Evolutionary conservation across 2,113 vertebrate species (phyloP).

Genomic region (Origma solitaria): DNA sequence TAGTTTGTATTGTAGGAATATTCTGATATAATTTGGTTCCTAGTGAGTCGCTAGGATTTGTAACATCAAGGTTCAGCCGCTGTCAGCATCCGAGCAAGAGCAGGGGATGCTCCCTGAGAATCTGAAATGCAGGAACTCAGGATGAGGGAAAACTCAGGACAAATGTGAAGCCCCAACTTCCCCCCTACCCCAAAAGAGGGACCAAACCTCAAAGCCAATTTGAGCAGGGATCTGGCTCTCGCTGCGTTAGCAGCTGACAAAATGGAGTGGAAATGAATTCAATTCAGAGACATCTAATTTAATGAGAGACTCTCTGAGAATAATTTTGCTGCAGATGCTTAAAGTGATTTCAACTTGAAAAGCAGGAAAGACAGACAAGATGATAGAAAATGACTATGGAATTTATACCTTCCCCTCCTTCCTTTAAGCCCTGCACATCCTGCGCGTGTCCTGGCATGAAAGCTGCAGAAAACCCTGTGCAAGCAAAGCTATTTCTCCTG

Average conservation of each 20-base stretch:
- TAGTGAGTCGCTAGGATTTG: background rate
- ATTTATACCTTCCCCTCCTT: conserved; percentile 1
- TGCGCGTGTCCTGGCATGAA: background rate
- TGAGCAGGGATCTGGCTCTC: background rate
- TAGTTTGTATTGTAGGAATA: background rate
- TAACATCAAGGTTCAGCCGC: background rate
- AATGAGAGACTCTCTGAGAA: conserved; percentile 40
- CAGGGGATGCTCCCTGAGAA: background rate
- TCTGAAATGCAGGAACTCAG: accelerated
- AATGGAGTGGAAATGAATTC: conserved; percentile 38
- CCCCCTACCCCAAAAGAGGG: accelerated
- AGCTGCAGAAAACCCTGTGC: background rate
- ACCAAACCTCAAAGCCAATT: background rate
- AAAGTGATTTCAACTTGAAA: conserved; percentile 42
- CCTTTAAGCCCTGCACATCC: background rate
- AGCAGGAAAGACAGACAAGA: conserved; percentile 22
- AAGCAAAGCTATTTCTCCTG: background rate
- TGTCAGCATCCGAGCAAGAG: background rate
- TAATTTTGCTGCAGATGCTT: conserved; percentile 34
- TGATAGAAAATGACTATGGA: conserved; percentile 25
- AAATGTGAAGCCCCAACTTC: background rate
- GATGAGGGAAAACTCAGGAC: background rate
- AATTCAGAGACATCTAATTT: conserved; percentile 15
- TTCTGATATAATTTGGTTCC: background rate
- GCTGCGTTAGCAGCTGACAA: background rate